Evolutionary conservation across 92 coral and sea anemone species (phyloP).

Genomic region (Actinernus sp.): DNA sequence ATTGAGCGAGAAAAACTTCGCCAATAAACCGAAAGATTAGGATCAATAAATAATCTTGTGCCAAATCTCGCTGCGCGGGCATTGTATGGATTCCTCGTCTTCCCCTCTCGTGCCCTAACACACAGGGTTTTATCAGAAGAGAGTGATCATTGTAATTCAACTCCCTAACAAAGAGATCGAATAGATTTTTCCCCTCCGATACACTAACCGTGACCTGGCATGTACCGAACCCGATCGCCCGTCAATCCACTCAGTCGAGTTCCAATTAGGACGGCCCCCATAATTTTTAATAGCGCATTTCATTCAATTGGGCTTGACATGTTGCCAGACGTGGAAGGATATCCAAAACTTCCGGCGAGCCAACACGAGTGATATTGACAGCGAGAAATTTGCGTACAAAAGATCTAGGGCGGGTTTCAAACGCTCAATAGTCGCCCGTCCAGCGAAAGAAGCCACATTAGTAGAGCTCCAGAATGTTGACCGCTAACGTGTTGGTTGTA

Average conservation of each 20-base stretch:
- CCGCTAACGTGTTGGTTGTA: constrained; percentile 6
- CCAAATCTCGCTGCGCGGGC: constrained; percentile 60
- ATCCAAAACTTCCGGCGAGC: constrained; percentile 50
- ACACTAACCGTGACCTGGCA: neutral
- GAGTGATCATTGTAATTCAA: constrained; percentile 4
- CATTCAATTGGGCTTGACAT: constrained; percentile 43
- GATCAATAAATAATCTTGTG: too few species aligned
- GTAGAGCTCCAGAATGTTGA: too few species aligned
- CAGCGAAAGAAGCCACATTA: too few species aligned
- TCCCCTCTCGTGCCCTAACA: constrained; percentile 62
- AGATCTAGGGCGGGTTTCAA: too few species aligned
- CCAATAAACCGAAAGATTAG: too few species aligned
- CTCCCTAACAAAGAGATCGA: neutral
- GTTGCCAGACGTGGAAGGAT: constrained; percentile 40
- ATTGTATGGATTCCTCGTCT: constrained; percentile 71
- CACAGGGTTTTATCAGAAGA: constrained; percentile 22
- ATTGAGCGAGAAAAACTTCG: too few species aligned
- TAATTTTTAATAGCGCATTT: constrained; percentile 29
- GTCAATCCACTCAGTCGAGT: constrained; percentile 1
- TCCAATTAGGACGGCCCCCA: constrained; percentile 23
- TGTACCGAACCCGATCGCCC: too few species aligned
- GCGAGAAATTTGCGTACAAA: constrained; percentile 22
- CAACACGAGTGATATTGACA: constrained; percentile 34
- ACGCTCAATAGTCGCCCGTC: too few species aligned
- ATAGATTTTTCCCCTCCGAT: neutral